These are phyloP conservation scores for Salpingus planirostris DNA, from an alignment of 2,888 invertebrate species.

Conservation along the genomic window DNA sequence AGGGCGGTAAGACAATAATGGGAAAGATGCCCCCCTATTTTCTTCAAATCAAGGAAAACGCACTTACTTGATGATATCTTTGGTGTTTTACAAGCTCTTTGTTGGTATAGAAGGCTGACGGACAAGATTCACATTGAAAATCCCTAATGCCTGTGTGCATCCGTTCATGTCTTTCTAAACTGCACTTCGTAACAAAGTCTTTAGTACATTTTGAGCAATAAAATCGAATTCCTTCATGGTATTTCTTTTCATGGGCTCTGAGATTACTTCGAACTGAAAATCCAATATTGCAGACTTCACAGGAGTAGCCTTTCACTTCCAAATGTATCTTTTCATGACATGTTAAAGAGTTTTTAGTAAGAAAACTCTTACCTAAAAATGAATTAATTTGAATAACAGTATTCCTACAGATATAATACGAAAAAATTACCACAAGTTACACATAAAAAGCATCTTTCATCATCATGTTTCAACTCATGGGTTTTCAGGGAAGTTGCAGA, in stretches of 20 bases:
- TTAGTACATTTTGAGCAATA: conserved; percentile 30
- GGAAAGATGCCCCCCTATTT: too few species aligned
- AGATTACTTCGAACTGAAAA: conserved; percentile 30
- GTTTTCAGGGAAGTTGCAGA: conserved; percentile 22
- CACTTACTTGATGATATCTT: conserved; percentile 28
- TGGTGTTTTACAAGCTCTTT: conserved; percentile 30
- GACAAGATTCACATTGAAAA: conserved; percentile 26
- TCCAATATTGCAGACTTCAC: conserved; percentile 26
- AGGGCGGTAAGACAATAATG: too few species aligned
- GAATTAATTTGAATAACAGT: conserved; percentile 1
- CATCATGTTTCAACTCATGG: conserved; percentile 26
- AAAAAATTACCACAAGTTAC: conserved; percentile 29
- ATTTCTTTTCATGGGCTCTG: conserved; percentile 27
- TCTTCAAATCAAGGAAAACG: too few species aligned
- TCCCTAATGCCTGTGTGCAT: conserved; percentile 29
- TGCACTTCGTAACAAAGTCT: conserved; percentile 26
- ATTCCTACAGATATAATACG: too few species aligned
- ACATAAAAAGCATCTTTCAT: conserved; percentile 26
- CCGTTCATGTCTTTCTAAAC: conserved; percentile 30
- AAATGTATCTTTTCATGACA: conserved; percentile 31
- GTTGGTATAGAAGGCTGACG: conserved; percentile 29
- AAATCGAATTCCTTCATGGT: conserved; percentile 28
- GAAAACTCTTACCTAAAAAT: conserved; percentile 25
- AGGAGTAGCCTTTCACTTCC: conserved; percentile 23
- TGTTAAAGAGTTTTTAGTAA: conserved; percentile 27